Conservation (phyloP, 2,797 vertebrate genomes). For the Etheostoma nigrum region DNA sequence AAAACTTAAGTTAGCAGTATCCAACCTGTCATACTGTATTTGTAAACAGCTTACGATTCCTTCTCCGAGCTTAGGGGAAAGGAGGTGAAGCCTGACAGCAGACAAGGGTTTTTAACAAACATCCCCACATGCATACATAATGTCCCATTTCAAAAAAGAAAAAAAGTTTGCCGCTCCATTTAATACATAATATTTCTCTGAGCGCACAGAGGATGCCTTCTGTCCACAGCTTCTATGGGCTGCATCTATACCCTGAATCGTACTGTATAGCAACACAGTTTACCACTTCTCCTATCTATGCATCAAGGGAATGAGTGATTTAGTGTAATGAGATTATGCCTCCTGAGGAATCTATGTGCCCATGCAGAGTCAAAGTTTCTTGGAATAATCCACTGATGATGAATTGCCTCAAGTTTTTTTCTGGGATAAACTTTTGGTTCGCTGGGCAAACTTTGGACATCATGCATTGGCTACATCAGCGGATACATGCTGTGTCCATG, state of each 20-base stretch:
- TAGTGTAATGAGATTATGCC: constrained; percentile 68
- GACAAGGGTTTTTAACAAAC: constrained; percentile 81
- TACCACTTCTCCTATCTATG: constrained; percentile 52
- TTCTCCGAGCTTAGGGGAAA: constrained; percentile 72
- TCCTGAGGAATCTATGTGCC: constrained; percentile 63
- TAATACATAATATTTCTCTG: constrained; percentile 68
- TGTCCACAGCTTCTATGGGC: constrained; percentile 64
- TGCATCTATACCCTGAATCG: constrained; percentile 60
- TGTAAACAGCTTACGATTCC: constrained; percentile 86
- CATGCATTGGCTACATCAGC: constrained; percentile 62
- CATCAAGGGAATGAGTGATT: constrained; percentile 71
- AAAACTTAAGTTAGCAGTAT: constrained; percentile 88
- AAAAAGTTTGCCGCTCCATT: constrained; percentile 72
- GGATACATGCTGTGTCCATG: constrained; percentile 63
- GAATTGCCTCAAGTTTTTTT: constrained; percentile 62
- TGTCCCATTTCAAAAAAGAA: constrained; percentile 72
- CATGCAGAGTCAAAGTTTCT: constrained; percentile 65
- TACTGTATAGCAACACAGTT: constrained; percentile 56
- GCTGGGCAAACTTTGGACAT: constrained; percentile 64
- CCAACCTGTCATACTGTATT: constrained; percentile 86
- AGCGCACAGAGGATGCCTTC: constrained; percentile 71
- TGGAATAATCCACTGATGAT: constrained; percentile 71
- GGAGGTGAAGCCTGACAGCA: constrained; percentile 80
- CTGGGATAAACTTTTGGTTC: constrained; percentile 62
- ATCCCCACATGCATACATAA: constrained; percentile 82